Evolutionary conservation across 37 sponge, comb jelly and placozoan genomes (phyloP).

Genomic region (Geodia barretti): DNA sequence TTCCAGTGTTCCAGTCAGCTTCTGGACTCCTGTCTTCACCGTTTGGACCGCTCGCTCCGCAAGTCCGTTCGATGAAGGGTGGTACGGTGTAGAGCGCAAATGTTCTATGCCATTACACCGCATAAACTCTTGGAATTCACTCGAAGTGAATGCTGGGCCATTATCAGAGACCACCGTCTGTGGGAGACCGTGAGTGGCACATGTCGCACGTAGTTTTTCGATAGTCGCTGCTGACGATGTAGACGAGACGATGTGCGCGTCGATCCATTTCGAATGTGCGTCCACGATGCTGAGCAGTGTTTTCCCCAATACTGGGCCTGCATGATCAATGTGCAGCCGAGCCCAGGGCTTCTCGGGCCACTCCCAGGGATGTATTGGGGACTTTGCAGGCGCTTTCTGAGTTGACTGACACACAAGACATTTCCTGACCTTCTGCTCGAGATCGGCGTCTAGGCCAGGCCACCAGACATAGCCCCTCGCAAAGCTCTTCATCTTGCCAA

Average conservation of each 20-base stretch:
- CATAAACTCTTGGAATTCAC: too few relatives aligned
- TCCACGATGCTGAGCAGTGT: conserved; percentile 6
- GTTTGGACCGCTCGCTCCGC: too few relatives aligned
- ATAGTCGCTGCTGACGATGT: too few relatives aligned
- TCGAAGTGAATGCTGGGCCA: too few relatives aligned
- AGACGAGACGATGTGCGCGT: neutral
- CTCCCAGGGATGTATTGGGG: conserved; percentile 7
- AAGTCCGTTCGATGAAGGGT: too few relatives aligned
- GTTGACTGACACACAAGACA: conserved; percentile 7
- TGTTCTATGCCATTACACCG: too few relatives aligned
- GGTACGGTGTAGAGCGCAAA: too few relatives aligned
- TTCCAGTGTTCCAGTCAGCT: too few relatives aligned
- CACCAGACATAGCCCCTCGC: conserved; percentile 10
- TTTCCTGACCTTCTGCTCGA: neutral
- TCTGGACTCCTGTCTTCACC: too few relatives aligned
- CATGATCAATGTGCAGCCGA: conserved; percentile 14
- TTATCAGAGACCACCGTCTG: too few relatives aligned
- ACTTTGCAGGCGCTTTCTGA: neutral
- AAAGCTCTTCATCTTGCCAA: neutral
- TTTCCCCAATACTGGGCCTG: neutral
- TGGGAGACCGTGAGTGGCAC: too few relatives aligned
- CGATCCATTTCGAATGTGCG: conserved; percentile 11
- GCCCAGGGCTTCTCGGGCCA: conserved; percentile 7
- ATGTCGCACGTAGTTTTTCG: too few relatives aligned
- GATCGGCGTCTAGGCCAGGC: conserved; percentile 10